Percentiles rank a stretch among this genome's conserved stretches.
These are phyloP conservation scores for Dasyprocta punctata DNA, from an alignment of 2,113 vertebrate species.

Conservation along the genomic window DNA sequence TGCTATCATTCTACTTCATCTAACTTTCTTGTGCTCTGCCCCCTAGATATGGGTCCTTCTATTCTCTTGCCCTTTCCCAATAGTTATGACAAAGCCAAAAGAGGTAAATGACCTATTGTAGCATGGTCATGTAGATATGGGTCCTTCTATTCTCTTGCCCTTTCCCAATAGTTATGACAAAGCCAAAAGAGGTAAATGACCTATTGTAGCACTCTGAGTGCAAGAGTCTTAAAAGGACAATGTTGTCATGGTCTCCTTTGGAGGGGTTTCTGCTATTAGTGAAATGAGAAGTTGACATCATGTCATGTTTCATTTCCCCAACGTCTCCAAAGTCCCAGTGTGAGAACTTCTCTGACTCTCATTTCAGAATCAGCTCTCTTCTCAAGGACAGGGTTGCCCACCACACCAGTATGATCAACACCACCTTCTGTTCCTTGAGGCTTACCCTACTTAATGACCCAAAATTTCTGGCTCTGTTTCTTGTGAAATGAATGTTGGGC, in stretches of 20 bases:
- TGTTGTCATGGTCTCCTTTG: neutral
- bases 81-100: neutral
- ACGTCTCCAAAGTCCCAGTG: neutral
- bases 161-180: no score
- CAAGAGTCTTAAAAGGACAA: no score
- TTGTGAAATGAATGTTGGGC: neutral
- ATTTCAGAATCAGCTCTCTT: neutral
- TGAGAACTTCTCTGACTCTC: neutral
- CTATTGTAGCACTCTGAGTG: no score
- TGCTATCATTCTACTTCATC: neutral
- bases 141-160: no score
- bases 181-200: no score
- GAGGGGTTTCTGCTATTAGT: neutral
- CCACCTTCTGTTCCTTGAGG: neutral
- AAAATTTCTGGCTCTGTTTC: neutral
- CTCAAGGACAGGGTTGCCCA: neutral
- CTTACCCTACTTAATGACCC: neutral
- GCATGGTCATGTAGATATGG: no score
- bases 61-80: neutral
- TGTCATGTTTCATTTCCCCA: neutral
- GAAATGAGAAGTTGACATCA: neutral
- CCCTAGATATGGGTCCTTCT: neutral
- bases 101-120: neutral
- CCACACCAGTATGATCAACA: rapidly evolving
- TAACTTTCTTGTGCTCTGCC: neutral